Evolutionary conservation across 2,113 vertebrate genomes (phyloP).

Genomic region (Verasper variegatus): DNA sequence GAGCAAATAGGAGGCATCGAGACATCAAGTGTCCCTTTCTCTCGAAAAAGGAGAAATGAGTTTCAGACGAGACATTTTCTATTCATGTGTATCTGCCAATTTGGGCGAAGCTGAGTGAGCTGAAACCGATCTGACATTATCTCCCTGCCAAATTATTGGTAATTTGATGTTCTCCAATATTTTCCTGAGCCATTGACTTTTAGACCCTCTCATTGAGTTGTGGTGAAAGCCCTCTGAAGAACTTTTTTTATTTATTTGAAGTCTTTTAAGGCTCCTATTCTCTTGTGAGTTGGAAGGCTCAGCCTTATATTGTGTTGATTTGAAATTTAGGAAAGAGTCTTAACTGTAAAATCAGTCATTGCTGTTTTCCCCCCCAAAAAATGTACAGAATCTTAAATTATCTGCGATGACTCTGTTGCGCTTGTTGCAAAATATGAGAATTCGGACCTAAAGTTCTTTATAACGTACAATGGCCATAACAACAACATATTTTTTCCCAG

Average conservation of each 20-base stretch:
- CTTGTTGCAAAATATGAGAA: neutral
- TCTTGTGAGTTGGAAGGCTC: no score
- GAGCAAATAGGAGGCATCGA: neutral
- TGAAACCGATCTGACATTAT: constrained; percentile 33
- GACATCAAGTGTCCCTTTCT: constrained; percentile 6
- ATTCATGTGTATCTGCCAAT: constrained; percentile 15
- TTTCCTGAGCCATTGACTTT: constrained; percentile 15
- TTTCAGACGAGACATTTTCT: constrained; percentile 7
- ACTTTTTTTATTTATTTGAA: neutral
- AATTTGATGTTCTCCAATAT: constrained; percentile 9
- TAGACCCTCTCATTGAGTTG: neutral
- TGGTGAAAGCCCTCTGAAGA: neutral
- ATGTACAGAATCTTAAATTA: neutral
- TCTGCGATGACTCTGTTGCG: neutral
- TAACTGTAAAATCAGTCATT: no score
- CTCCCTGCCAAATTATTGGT: constrained; percentile 3
- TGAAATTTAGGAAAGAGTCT: no score
- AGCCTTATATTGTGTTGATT: no score
- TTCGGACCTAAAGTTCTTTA: neutral
- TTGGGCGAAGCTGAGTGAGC: constrained; percentile 21
- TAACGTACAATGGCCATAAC: constrained; percentile 1
- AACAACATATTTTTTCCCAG: neutral
- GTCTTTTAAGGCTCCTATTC: neutral
- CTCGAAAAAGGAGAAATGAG: neutral
- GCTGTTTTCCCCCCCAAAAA: no score